These are phyloP conservation scores for Pantala flavescens DNA, from an alignment of 1,140 invertebrate genomes.

Conservation along the genomic window DNA sequence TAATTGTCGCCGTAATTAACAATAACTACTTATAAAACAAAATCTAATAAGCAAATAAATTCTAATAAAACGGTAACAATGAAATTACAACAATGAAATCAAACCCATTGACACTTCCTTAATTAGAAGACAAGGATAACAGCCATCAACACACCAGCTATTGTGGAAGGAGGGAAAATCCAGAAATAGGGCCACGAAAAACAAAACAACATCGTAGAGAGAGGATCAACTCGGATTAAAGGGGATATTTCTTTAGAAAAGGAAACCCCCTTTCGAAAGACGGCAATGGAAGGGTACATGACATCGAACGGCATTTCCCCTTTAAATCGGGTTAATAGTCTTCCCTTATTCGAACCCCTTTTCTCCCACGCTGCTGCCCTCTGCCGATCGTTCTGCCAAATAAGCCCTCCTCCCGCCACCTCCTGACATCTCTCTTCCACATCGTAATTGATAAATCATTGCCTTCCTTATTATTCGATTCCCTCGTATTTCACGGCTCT, in stretches of 20 bases:
- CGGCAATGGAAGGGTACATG: background rate
- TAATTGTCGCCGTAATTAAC: no score
- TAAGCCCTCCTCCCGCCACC: background rate
- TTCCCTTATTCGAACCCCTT: background rate
- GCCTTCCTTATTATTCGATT: background rate
- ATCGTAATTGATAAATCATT: background rate
- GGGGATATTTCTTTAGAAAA: background rate
- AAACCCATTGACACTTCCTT: no score
- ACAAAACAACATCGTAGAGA: no score
- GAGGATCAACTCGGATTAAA: background rate
- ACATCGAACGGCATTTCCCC: background rate
- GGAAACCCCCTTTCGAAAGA: background rate
- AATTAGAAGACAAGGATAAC: no score
- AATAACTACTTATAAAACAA: no score
- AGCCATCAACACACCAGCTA: no score
- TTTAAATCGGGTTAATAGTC: constrained; percentile 2
- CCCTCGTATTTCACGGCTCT: background rate
- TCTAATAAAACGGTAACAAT: no score
- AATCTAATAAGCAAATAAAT: no score
- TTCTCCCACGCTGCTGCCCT: background rate
- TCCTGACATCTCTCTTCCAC: background rate
- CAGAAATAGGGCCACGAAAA: no score
- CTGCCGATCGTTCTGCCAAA: background rate
- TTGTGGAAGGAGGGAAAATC: no score
- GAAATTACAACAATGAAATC: no score